Percentiles rank a stretch among this genome's conserved stretches.
phyloP scores from a whole-genome alignment of 2,888 invertebrate genomes.

The Hipparchia semele region DNA sequence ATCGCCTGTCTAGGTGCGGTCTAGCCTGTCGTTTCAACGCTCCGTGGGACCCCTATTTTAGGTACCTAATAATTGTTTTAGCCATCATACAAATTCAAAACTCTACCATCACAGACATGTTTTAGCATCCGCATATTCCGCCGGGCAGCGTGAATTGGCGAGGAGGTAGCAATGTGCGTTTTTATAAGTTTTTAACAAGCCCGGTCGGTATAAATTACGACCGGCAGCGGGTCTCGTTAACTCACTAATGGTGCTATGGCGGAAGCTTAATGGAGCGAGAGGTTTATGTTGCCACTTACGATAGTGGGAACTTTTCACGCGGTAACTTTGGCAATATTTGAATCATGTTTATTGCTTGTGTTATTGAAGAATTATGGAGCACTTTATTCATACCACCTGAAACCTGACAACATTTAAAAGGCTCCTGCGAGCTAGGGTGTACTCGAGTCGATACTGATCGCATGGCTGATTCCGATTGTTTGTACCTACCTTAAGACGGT shows the following conservation, averaged over 20 bases:
- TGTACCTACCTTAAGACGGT: no score
- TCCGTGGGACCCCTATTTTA: no score
- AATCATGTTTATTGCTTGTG: slow-evolving; percentile 8
- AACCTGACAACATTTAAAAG: neutral
- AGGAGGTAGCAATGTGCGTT: slow-evolving; percentile 83
- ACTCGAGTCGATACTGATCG: no score
- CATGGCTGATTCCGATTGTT: no score
- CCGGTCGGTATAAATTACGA: slow-evolving; percentile 82
- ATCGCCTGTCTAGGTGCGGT: no score
- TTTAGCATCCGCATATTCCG: slow-evolving; percentile 3
- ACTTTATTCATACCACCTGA: slow-evolving; percentile 4
- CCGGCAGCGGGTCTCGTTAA: slow-evolving; percentile 81
- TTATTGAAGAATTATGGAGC: neutral
- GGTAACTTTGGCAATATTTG: slow-evolving; percentile 29
- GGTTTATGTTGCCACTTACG: slow-evolving; percentile 82
- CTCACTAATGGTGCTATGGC: slow-evolving; percentile 79
- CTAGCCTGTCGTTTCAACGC: no score
- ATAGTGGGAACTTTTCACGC: slow-evolving; percentile 42
- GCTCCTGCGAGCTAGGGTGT: no score
- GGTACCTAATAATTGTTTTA: no score
- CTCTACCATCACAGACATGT: neutral
- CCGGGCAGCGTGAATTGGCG: slow-evolving; percentile 69
- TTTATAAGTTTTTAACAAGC: slow-evolving; percentile 84
- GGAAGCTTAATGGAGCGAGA: slow-evolving; percentile 82
- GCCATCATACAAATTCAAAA: no score